Conservation (phyloP, 2,797 vertebrate genomes). For the Malurus leucopterus region DNA sequence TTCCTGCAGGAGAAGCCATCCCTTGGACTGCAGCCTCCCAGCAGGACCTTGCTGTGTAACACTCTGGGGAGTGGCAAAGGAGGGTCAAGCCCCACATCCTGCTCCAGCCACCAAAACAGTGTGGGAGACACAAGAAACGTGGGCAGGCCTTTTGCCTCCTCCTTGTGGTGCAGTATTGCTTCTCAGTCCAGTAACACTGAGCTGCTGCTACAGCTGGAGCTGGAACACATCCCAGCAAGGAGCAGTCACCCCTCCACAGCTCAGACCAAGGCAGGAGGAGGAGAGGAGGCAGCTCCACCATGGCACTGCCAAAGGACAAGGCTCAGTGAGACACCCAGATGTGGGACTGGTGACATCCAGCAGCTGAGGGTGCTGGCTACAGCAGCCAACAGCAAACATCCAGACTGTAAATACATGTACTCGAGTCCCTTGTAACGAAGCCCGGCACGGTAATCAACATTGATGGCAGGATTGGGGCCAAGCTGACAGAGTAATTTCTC, state of each 20-base stretch:
- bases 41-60: background rate
- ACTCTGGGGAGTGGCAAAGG: accelerated
- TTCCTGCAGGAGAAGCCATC: background rate
- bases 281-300: background rate
- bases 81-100: background rate
- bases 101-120: background rate
- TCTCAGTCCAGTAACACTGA: background rate
- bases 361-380: background rate
- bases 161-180: background rate
- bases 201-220: background rate
- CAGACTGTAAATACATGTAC: background rate
- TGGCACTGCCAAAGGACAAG: background rate
- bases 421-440: background rate
- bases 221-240: background rate
- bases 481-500: background rate
- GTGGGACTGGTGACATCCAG: background rate
- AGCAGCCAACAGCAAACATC: background rate
- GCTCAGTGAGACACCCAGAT: background rate
- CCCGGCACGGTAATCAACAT: background rate
- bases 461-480: background rate
- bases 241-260: background rate
- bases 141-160: background rate
- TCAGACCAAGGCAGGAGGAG: background rate
- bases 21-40: background rate
- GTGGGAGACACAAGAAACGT: background rate